Evolutionary conservation across 2,888 invertebrate species (phyloP), one percentile per base, ranked within the genome.

Genomic region (Scaeva pyrastri): DNA sequence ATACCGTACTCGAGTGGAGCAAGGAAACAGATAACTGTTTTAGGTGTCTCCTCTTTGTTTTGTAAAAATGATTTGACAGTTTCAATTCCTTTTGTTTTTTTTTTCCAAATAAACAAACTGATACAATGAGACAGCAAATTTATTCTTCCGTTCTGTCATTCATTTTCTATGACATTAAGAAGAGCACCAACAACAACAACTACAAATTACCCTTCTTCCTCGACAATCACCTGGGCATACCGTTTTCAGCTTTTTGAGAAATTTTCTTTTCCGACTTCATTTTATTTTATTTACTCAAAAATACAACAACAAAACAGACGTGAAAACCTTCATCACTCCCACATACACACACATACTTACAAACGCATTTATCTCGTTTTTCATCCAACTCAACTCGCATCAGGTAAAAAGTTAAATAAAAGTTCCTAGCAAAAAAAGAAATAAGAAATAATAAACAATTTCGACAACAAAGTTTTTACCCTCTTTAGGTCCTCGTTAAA

Each of bases 401-500:
- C 31, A 31, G 31, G 31, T 31, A 31, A 31, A 19, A 19, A 60
- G 39, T 39, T 19, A 14, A 6, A 14, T 39, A 21, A 60, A n/a
- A 60, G 21, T 58, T 58, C 8, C 14, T 12, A 56, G 19, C 14
- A 12, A 58, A 31, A 31, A 0, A 36, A 36, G 36, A 31, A 31
- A 31, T 31, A 50, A 1, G n/a, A 56, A 58, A 60, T 39, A 60
- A 21, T 7, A 19, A 41, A 56, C 26, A 60, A 41, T 60, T 8
- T 60, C 39, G n/a, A n/a, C 39, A 39, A 60, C 21, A 39, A 64
- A 64, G 43, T 23, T 45, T 45, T 26, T 45, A 45, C 43, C 43
- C 62, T 64, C 23, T 23, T 62, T 62, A 43, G 26, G n/a, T 64
- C n/a, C 43, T 45, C 62, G 62, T 64, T 64, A 39, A 64, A 62